phyloP scores from a whole-genome alignment of 2,797 vertebrate genomes.

The Aphelocoma californica region DNA sequence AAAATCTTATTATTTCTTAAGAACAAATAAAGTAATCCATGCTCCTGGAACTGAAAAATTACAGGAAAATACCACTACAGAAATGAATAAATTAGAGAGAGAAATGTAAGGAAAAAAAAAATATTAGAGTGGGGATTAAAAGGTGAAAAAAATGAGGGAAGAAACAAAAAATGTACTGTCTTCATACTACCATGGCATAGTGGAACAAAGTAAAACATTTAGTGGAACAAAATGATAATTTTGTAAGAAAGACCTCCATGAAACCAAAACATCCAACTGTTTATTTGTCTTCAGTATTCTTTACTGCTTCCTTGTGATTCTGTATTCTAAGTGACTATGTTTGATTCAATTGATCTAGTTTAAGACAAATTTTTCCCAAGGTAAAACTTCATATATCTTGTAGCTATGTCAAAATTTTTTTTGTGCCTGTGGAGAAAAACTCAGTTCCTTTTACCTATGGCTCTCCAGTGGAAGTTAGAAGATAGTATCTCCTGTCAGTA shows the following conservation, averaged over 20 bases:
- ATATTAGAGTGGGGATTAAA: rapidly evolving
- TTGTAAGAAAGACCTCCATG: not conserved
- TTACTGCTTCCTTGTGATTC: not conserved
- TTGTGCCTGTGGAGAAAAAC: not conserved
- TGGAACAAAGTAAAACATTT: not conserved
- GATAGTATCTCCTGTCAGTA: not conserved
- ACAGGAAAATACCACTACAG: not conserved
- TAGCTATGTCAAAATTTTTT: not conserved
- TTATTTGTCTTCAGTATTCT: not conserved
- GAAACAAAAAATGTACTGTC: not conserved
- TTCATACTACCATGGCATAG: not conserved
- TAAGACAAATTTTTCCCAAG: not conserved
- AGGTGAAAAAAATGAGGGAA: not conserved
- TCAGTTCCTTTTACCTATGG: not conserved
- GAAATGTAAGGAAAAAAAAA: not conserved
- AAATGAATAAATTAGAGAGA: not conserved
- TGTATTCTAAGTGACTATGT: not conserved
- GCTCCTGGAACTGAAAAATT: not conserved
- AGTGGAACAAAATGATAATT: not conserved
- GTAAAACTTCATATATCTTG: not conserved
- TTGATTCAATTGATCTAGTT: not conserved
- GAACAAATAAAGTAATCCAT: not conserved
- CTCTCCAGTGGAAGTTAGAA: not conserved
- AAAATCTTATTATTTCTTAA: not conserved
- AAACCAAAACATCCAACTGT: rapidly evolving